Evolutionary conservation across 2,888 invertebrate genomes (phyloP).

Genomic region (Acleris sparsana): DNA sequence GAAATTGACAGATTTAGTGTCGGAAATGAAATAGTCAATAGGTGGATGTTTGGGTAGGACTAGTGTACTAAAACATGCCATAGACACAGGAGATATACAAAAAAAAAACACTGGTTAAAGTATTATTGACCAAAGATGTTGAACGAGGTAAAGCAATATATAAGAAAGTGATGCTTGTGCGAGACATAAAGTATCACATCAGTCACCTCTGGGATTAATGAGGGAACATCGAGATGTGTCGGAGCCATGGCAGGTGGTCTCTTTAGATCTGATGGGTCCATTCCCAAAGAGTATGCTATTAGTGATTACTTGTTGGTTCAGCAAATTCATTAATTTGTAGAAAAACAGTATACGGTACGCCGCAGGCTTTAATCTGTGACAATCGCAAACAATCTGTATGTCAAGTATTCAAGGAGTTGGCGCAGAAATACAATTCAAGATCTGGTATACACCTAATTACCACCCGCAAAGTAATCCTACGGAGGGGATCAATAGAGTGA

Average conservation of each 20-base stretch:
- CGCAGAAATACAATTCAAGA: too few species aligned
- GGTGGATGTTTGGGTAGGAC: constrained; percentile 33
- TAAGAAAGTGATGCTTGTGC: background rate
- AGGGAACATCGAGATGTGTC: background rate
- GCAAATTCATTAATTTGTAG: background rate
- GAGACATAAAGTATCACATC: background rate
- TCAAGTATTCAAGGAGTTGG: too few species aligned
- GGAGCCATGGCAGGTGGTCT: background rate
- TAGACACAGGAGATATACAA: constrained; percentile 3
- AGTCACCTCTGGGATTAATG: background rate
- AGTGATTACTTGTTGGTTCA: constrained; percentile 12
- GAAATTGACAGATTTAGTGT: constrained; percentile 10
- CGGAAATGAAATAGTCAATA: constrained; percentile 3
- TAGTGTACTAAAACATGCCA: background rate
- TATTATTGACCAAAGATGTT: constrained; percentile 5
- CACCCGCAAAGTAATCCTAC: constrained; percentile 53
- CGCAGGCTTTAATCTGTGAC: too few species aligned
- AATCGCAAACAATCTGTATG: too few species aligned
- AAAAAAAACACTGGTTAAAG: too few species aligned
- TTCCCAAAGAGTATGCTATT: constrained; percentile 14
- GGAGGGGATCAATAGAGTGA: constrained; percentile 48
- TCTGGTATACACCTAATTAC: too few species aligned
- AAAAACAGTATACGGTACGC: too few species aligned
- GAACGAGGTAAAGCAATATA: constrained; percentile 3
- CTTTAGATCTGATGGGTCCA: constrained; percentile 2